These are phyloP conservation scores for Eristalis pertinax DNA, from an alignment of 2,888 invertebrate species.

Conservation along the genomic window DNA sequence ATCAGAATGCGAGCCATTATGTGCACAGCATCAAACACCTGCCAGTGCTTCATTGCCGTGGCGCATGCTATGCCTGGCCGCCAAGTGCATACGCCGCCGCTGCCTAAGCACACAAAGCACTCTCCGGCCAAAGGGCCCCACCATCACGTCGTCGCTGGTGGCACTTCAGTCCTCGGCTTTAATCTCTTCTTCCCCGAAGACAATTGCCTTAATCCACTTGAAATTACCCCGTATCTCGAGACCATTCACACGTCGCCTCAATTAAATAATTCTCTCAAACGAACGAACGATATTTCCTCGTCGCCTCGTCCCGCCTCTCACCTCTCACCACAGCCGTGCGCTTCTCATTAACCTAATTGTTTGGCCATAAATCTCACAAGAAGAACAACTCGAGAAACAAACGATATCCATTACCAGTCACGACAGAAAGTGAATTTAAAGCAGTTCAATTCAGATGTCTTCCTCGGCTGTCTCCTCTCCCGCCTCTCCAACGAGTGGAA, in stretches of 20 bases:
- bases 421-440: constrained; percentile 46
- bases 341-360: constrained; percentile 46
- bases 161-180: not conserved
- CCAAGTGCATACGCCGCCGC: not conserved
- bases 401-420: constrained; percentile 20
- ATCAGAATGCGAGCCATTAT: not conserved
- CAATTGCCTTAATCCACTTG: constrained; percentile 14
- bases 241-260: constrained; percentile 7
- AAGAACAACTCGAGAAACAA: not conserved
- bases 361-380: constrained; percentile 26
- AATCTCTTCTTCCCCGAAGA: not conserved
- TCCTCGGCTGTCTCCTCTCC: not conserved
- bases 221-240: not conserved
- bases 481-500: not conserved
- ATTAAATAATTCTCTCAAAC: constrained; percentile 6
- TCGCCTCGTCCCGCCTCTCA: not conserved
- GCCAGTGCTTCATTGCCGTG: too few relatives aligned
- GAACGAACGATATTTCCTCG: not conserved
- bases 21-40: not conserved
- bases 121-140: not conserved
- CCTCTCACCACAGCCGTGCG: not conserved
- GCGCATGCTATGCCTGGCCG: not conserved
- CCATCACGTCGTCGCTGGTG: not conserved
- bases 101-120: not conserved
- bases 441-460: constrained; percentile 10